Evolutionary conservation across 2,797 vertebrate species (phyloP), one percentile per base, ranked within the genome.

Genomic region (Poeciliopsis turneri): DNA sequence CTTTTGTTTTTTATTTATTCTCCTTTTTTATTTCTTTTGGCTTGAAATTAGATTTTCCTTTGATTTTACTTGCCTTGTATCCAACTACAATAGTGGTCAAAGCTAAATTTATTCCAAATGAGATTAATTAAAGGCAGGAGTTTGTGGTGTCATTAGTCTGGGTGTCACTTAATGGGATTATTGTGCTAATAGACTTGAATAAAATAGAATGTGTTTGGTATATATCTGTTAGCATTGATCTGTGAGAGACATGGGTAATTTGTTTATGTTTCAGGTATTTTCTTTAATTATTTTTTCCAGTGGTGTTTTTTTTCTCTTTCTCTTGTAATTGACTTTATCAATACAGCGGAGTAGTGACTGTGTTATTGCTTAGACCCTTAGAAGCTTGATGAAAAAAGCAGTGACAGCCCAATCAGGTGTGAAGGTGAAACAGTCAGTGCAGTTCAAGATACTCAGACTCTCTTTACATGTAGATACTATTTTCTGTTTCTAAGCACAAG

Each of bases 71-170:
- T 36, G 53, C 49, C 39, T 23, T 57, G 5, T 76, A 45, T 72
- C 69, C 30, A 28, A 12, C 46, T 74, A 57, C 46, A 74, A 80
- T 76, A 68, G 43, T 46, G 2, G 15, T 49, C 4, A 45, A 76
- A 81, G 74, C 71, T 78, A 69, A 75, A 85, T 86, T 75, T 77
- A 81, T 80, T 73, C 75, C 11, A 70, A 4, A 13, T 15, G 23
- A 51, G 69, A 81, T 89, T 83, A 86, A 86, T 75, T 76, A 61
- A 78, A 75, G 81, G 74, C 61, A 36, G 12, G 69, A 78, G 82
- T 86, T 85, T 84, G 83, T 89, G 73, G 33, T 87, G 76, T 78
- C 81, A 86, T 89, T 90, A 86, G 53, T 83, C 76, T 82, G 53
- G 64, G 64, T 86, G 82, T 75, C 68, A 80, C 75, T 84, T 83